Conservation (phyloP, 1,140 invertebrate genomes). For the Dufourea novaeangliae region DNA sequence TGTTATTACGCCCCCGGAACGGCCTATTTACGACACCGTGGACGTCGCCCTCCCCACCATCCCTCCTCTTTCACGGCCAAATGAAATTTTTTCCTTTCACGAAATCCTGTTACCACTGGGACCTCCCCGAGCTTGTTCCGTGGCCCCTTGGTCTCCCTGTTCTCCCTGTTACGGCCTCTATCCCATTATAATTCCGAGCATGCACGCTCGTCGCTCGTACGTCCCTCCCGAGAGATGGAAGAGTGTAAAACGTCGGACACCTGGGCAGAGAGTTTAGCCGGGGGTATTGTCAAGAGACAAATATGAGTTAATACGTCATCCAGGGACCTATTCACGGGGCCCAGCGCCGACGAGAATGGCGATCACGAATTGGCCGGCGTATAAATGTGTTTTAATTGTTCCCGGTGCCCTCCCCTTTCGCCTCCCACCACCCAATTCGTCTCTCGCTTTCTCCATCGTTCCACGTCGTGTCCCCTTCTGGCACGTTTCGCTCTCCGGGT, state of each 20-base stretch:
- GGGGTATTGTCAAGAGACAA: constrained; percentile 78
- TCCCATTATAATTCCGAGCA: constrained; percentile 72
- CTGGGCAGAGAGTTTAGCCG: constrained; percentile 75
- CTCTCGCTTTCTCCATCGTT: neutral
- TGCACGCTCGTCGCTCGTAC: constrained; percentile 58
- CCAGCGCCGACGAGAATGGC: constrained; percentile 71
- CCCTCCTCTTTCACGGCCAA: neutral
- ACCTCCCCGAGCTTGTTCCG: constrained; percentile 44
- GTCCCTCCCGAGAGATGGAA: constrained; percentile 69
- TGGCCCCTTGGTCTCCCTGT: constrained; percentile 38
- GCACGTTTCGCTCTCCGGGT: constrained; percentile 52
- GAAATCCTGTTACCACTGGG: constrained; percentile 52
- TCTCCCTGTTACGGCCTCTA: constrained; percentile 63
- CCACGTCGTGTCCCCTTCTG: neutral
- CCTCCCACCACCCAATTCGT: neutral
- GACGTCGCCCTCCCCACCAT: neutral
- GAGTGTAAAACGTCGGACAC: constrained; percentile 76
- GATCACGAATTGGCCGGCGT: constrained; percentile 77
- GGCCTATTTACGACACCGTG: neutral
- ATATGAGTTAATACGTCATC: constrained; percentile 81
- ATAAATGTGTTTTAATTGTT: constrained; percentile 80
- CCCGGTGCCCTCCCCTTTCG: constrained; percentile 21
- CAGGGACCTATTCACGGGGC: constrained; percentile 70
- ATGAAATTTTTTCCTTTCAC: constrained; percentile 56
- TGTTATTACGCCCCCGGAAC: neutral